These are phyloP conservation scores for Furcula furcula DNA, from an alignment of 2,888 invertebrate genomes.

Conservation along the genomic window DNA sequence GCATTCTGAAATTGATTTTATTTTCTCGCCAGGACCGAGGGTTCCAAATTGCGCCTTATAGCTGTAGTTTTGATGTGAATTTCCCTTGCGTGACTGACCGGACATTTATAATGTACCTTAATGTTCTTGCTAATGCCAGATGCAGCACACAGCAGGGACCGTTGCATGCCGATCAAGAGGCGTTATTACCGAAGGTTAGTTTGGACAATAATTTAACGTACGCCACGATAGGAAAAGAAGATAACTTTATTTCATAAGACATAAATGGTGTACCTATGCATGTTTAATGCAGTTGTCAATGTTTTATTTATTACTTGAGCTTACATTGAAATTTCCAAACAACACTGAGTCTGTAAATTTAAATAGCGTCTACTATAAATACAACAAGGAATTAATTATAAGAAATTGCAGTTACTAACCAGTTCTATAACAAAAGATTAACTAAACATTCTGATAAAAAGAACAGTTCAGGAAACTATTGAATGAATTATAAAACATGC, in stretches of 20 bases:
- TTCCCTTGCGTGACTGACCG: constrained; percentile 25
- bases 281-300: too few relatives aligned
- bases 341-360: constrained; percentile 8
- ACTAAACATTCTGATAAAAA: too few relatives aligned
- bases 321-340: too few relatives aligned
- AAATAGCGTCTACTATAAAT: neutral
- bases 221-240: constrained; percentile 39
- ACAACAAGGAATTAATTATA: neutral
- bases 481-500: too few relatives aligned
- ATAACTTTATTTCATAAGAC: constrained; percentile 35
- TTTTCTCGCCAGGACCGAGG: constrained; percentile 31
- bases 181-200: constrained; percentile 67
- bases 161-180: constrained; percentile 48
- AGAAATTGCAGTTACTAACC: constrained; percentile 2
- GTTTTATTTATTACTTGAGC: constrained; percentile 4
- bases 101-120: constrained; percentile 35
- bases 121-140: constrained; percentile 47
- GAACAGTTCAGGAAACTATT: too few relatives aligned
- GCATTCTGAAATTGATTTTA: constrained; percentile 58
- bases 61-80: constrained; percentile 30
- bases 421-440: constrained; percentile 2
- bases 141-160: constrained; percentile 48
- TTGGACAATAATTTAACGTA: constrained; percentile 45
- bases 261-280: too few relatives aligned
- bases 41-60: constrained; percentile 42